phyloP scores from a whole-genome alignment of 2,888 invertebrate species.

The Acanthopleura granulata region DNA sequence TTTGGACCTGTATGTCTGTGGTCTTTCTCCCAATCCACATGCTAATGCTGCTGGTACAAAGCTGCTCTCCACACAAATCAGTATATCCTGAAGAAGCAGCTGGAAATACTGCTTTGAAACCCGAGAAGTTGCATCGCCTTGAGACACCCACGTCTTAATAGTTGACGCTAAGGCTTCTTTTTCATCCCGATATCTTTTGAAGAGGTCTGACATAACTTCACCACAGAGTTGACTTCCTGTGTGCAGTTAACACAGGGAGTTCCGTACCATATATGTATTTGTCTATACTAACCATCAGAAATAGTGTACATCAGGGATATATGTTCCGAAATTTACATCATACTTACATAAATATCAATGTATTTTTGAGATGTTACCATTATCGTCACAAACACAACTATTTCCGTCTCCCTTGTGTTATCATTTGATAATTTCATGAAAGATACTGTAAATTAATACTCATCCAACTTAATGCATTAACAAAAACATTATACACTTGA shows the following conservation, averaged over 20 bases:
- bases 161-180: constrained; percentile 33
- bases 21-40: constrained; percentile 56
- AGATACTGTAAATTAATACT: no score
- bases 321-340: no score
- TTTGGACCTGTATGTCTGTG: constrained; percentile 42
- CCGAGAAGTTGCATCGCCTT: not conserved
- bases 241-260: not conserved
- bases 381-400: no score
- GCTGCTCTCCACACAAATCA: constrained; percentile 41
- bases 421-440: no score
- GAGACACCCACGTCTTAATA: constrained; percentile 1
- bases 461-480: no score
- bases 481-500: no score
- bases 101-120: constrained; percentile 35
- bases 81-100: constrained; percentile 43
- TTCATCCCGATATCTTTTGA: constrained; percentile 43
- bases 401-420: no score
- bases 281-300: no score
- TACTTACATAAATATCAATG: no score
- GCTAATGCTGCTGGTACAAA: constrained; percentile 46
- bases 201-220: constrained; percentile 32
- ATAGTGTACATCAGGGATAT: no score
- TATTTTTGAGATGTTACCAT: no score
- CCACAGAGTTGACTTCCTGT: constrained; percentile 1
- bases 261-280: no score